These are phyloP conservation scores for Gadopsis marmoratus DNA, from an alignment of 2,797 vertebrate species.

Conservation along the genomic window DNA sequence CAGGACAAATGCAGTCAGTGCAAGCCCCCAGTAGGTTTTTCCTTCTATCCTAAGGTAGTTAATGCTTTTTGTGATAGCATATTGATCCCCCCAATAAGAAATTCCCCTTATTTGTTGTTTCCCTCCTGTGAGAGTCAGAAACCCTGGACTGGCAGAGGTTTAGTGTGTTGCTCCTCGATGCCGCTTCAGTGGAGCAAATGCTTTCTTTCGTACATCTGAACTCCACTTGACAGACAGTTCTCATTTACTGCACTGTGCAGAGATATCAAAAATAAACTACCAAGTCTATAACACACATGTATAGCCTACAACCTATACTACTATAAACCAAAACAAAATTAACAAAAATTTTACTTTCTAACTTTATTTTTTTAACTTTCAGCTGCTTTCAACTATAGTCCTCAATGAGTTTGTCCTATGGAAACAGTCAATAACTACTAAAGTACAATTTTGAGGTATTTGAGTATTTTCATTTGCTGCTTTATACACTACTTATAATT, in stretches of 20 bases:
- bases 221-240: background rate
- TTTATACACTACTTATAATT: background rate
- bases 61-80: conserved; percentile 7
- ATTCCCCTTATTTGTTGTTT: conserved; percentile 1
- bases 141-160: background rate
- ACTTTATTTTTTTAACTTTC: background rate
- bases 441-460: background rate
- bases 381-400: background rate
- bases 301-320: background rate
- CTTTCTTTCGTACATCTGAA: too few species aligned
- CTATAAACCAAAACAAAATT: background rate
- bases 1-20: conserved; percentile 22
- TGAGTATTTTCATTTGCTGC: background rate
- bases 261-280: background rate
- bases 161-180: background rate
- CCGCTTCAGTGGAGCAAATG: too few species aligned
- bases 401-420: background rate
- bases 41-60: background rate
- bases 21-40: background rate
- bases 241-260: conserved; percentile 2
- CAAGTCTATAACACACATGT: background rate
- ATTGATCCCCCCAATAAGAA: conserved; percentile 14
- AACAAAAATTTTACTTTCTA: background rate
- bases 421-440: background rate
- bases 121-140: conserved; percentile 1